Evolutionary conservation across 1,140 invertebrate genomes (phyloP).

Genomic region (Zelostemma sp.): DNA sequence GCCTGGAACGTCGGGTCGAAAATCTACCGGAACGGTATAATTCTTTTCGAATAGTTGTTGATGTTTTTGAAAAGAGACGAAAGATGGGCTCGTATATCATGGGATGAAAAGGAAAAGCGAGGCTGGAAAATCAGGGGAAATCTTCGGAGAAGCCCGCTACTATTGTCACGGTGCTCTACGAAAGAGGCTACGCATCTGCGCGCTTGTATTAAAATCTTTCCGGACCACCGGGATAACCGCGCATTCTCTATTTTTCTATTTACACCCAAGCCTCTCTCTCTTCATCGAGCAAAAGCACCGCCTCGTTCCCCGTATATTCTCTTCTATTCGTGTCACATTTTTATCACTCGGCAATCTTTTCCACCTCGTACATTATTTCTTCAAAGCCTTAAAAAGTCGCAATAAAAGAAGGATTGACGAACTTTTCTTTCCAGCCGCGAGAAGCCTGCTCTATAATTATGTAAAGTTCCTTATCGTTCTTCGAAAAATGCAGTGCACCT

Average conservation of each 20-base stretch:
- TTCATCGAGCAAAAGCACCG: too few relatives aligned
- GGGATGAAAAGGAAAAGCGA: not conserved
- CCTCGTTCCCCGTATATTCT: too few relatives aligned
- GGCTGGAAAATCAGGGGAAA: not conserved
- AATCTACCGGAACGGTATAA: conserved; percentile 10
- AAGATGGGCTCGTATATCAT: conserved; percentile 31
- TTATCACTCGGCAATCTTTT: not conserved
- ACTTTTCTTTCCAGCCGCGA: not conserved
- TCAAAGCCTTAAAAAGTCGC: too few relatives aligned
- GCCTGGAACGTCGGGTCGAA: not conserved
- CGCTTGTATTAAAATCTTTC: not conserved
- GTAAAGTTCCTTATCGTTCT: not conserved
- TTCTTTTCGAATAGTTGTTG: not conserved
- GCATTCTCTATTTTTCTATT: conserved; percentile 9
- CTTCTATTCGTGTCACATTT: not conserved
- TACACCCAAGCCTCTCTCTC: not conserved
- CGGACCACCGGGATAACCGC: not conserved
- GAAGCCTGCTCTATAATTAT: too few relatives aligned
- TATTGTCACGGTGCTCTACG: not conserved
- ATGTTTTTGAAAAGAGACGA: conserved; percentile 31
- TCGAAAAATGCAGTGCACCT: conserved; percentile 2
- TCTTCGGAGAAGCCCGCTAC: not conserved
- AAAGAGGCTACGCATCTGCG: conserved; percentile 5
- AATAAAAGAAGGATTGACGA: not conserved
- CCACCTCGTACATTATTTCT: not conserved